Evolutionary conservation across 2,113 vertebrate species (phyloP), one percentile per base, ranked within the genome.

Genomic region (Gobio gobio): DNA sequence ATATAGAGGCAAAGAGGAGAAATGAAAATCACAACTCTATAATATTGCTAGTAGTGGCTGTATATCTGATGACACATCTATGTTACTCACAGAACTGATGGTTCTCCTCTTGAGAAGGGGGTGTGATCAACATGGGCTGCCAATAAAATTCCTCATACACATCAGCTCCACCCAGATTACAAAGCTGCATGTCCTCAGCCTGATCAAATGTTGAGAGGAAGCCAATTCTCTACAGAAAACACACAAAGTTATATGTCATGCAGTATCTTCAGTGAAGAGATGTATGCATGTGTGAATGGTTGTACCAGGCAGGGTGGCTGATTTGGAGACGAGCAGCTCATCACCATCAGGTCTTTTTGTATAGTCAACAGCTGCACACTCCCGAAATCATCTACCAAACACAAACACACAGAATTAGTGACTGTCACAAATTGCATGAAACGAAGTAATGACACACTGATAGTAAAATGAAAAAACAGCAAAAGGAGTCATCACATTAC

Each of bases 281-380:
- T 49, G 49, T 4, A 4, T 51, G 14, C 2, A 16, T 49, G 22
- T 83, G 56, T 74, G 72, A 78, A 16, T 76, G 81, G 33, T 36
- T 84, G 22, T 86, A 88, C 87, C 87, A 88, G 56, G 29, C 85
- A 78, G 4, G 85, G 83, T 0, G 95, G 94, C 2, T 90, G 93
- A 89, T 89, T 95, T 0, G 94, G 95, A 75, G 94, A 93, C 54
- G 95, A 95, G 88, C 95, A 96, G 89, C 88, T 92, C 85, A 94
- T 91, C 9, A 96, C 91, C 91, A 96, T 92, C 90, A 96, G 85
- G 82, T 96, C 94, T 18, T 91, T 92, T 87, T 94, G 91, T 82
- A 95, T 82, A 0, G 93, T 90, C 88, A 96, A 90, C 29, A 96
- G 89, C 77, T 92, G 93, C 93, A 95, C 94, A 90, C 93, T 91